Evolutionary conservation across 2,888 invertebrate species (phyloP).

Genomic region (Macrosoma leucophasiata): DNA sequence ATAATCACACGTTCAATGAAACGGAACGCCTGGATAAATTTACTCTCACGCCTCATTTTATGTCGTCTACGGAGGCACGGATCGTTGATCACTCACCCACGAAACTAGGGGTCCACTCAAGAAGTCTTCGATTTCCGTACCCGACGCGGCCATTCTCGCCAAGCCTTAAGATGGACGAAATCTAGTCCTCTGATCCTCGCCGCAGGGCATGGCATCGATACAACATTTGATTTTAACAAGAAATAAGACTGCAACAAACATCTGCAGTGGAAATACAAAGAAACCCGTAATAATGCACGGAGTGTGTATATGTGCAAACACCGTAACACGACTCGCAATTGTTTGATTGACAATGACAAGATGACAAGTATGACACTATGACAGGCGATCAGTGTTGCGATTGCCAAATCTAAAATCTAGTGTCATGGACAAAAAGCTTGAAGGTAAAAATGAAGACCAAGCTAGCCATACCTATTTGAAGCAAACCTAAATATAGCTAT

Average conservation of each 20-base stretch:
- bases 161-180: constrained; percentile 54
- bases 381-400: constrained; percentile 2
- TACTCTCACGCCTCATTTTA: constrained; percentile 52
- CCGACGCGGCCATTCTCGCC: constrained; percentile 77
- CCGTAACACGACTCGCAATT: constrained; percentile 27
- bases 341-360: constrained; percentile 13
- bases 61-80: constrained; percentile 51
- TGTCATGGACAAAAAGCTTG: no score
- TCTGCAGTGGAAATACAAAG: constrained; percentile 47
- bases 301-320: constrained; percentile 28
- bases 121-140: constrained; percentile 88
- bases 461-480: no score
- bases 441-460: no score
- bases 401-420: no score
- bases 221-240: constrained; percentile 34
- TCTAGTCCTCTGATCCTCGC: constrained; percentile 43
- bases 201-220: constrained; percentile 54
- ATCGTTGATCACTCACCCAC: constrained; percentile 83
- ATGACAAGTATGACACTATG: constrained; percentile 9
- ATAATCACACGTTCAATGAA: constrained; percentile 36
- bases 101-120: constrained; percentile 88
- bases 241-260: constrained; percentile 45
- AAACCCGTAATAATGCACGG: constrained; percentile 20
- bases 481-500: no score
- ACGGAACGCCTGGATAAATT: constrained; percentile 46